Evolutionary conservation across 2,797 vertebrate species (phyloP), one percentile per base, ranked within the genome.

Genomic region (Natrix natrix): DNA sequence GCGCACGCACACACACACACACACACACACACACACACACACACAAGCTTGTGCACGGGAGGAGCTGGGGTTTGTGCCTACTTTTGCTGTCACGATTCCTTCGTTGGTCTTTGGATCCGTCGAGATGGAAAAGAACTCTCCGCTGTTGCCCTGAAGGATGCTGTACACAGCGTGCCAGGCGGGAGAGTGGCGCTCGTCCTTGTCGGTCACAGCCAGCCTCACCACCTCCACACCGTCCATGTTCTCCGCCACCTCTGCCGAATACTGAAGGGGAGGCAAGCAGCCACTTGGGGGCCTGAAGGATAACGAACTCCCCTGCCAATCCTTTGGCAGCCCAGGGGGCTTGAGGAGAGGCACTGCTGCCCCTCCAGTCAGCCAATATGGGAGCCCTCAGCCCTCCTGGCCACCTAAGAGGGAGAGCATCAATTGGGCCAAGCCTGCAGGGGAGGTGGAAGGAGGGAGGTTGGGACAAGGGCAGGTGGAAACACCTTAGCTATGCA

Each of bases 111-210:
- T 95, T 0, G 32, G 92, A 87, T 98, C 96, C 0, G 98, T 98
- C 86, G 93, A 7, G 24, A 99, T 96, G 1, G 94, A 8, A 37
- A 99, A 99, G 93, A 96, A 91, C 0, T 96, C 95, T 0, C 86
- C 96, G 0, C 96, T 94, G 0, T 99, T 98, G 86, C 98, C 99
- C 0, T 93, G 95, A 13, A 98, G 28, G 2, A 99, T 98, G 24
- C 0, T 97, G 93, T 99, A 99, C 22, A 95, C 92, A 0, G 98
- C 98, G 0, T 92, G 97, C 99, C 99, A 99, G 0, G 99, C 98
- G 0, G 97, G 86, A 0, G 98, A 97, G 88, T 96, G 91, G 0
- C 95, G 92, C 14, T 97, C 96, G 0, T 99, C 99, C 0, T 89
- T 93, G 87, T 99, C 99, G 0, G 97, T 98, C 91, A 98, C 97